Percentiles rank a stretch among this genome's conserved stretches.
phyloP scores from a whole-genome alignment of 23 tunicate genomes.

The Styela plicata region DNA sequence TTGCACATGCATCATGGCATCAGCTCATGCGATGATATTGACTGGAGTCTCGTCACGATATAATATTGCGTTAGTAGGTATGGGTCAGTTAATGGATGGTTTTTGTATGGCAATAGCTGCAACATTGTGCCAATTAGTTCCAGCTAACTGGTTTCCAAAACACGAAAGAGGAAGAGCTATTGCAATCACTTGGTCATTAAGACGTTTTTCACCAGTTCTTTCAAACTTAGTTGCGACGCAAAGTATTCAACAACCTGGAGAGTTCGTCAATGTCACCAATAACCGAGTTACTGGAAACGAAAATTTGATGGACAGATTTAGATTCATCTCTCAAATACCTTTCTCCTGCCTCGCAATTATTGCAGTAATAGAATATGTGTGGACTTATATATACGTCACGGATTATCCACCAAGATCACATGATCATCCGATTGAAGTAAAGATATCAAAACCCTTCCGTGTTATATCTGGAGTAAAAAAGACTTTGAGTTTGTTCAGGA shows the following conservation, averaged over 20 bases:
- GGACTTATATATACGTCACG: not conserved
- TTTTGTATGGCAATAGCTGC: not conserved
- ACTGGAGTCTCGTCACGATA: not conserved
- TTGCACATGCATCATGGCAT: not conserved
- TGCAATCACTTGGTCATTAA: not conserved
- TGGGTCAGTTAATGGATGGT: not conserved
- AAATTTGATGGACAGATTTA: not conserved
- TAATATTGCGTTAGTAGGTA: not conserved
- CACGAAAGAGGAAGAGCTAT: not conserved
- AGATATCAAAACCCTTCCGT: not conserved
- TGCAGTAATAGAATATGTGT: not conserved
- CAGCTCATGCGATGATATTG: not conserved
- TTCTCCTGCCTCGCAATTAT: not conserved
- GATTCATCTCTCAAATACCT: not conserved
- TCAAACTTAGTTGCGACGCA: not conserved
- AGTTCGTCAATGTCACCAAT: not conserved
- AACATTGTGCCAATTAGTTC: not conserved
- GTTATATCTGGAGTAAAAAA: not conserved
- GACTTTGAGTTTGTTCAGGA: not conserved
- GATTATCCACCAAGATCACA: not conserved
- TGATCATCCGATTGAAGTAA: not conserved
- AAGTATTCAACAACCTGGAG: not conserved
- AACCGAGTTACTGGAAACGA: not conserved
- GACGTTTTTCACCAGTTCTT: not conserved
- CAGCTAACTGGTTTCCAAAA: not conserved